Percentiles rank a stretch among this genome's conserved stretches.
Evolutionary conservation across 1,140 invertebrate species (phyloP).

Genomic region (Drosophila sechellia): DNA sequence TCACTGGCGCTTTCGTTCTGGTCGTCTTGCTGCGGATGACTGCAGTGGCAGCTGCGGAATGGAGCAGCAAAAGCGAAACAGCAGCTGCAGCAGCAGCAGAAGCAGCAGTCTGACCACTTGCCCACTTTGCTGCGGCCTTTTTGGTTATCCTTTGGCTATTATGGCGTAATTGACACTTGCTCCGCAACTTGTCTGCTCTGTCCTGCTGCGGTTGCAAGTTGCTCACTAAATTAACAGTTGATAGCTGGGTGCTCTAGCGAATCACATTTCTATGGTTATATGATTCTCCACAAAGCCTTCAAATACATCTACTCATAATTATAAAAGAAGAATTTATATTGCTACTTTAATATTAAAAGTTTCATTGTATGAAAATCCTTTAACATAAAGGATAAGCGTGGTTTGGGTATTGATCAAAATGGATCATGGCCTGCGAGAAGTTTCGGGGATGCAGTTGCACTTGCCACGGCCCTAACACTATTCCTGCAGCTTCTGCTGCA

Average conservation of each 20-base stretch:
- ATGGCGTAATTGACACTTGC: slow-evolving; percentile 80
- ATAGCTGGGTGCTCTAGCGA: background rate
- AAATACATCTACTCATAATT: slow-evolving; percentile 5
- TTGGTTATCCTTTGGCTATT: slow-evolving; percentile 78
- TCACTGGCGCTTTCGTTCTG: slow-evolving; percentile 34
- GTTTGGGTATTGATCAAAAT: background rate
- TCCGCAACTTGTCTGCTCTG: slow-evolving; percentile 26
- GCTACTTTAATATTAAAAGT: no score
- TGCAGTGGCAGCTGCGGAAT: slow-evolving; percentile 27
- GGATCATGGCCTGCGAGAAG: background rate
- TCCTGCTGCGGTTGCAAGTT: slow-evolving; percentile 9
- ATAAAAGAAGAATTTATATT: background rate
- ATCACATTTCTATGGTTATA: background rate
- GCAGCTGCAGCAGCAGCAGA: slow-evolving; percentile 1
- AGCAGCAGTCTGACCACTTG: slow-evolving; percentile 59
- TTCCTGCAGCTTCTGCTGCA: slow-evolving; percentile 49
- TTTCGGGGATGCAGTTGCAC: slow-evolving; percentile 36
- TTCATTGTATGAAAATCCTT: no score
- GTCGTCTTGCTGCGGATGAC: slow-evolving; percentile 19
- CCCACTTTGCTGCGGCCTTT: slow-evolving; percentile 79
- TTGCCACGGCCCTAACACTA: slow-evolving; percentile 20
- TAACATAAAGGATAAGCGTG: background rate
- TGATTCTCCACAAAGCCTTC: background rate
- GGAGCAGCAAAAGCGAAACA: slow-evolving; percentile 29
- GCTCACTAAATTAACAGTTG: slow-evolving; percentile 16